Percentiles rank a stretch among this genome's conserved stretches.
These are phyloP conservation scores for Brachionus rotundiformis DNA, from an alignment of 1,140 invertebrate genomes.

Conservation along the genomic window DNA sequence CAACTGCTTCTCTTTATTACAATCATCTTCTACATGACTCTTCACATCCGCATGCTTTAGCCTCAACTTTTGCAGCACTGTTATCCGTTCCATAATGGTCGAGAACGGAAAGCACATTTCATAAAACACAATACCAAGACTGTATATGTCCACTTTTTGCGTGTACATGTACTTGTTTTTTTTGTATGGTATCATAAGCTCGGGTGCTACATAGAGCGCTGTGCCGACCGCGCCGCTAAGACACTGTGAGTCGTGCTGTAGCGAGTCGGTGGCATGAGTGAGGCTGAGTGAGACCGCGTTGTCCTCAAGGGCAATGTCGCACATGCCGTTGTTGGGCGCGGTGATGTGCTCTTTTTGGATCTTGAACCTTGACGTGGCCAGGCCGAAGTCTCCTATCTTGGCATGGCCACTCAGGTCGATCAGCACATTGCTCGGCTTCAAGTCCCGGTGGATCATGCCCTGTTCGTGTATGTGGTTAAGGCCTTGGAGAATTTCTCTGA, in stretches of 20 bases:
- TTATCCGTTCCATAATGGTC: constrained; percentile 83
- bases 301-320: background rate
- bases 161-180: constrained; percentile 11
- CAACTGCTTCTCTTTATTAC: background rate
- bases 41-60: background rate
- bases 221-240: constrained; percentile 51
- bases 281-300: background rate
- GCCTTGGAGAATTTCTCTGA: constrained; percentile 47
- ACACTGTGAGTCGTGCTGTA: background rate
- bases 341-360: constrained; percentile 26
- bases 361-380: constrained; percentile 24
- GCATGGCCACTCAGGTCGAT: constrained; percentile 23
- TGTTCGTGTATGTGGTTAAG: constrained; percentile 46
- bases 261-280: background rate
- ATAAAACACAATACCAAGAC: constrained; percentile 87
- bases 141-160: constrained; percentile 94
- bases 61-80: constrained; percentile 55
- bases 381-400: constrained; percentile 51
- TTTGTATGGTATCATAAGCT: background rate
- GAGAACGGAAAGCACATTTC: constrained; percentile 83
- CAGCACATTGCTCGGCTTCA: constrained; percentile 48
- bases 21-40: background rate
- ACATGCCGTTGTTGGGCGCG: background rate
- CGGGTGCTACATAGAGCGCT: constrained; percentile 49
- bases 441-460: constrained; percentile 51